phyloP scores from a whole-genome alignment of 2,797 vertebrate genomes.

The Pteropus rufus region DNA sequence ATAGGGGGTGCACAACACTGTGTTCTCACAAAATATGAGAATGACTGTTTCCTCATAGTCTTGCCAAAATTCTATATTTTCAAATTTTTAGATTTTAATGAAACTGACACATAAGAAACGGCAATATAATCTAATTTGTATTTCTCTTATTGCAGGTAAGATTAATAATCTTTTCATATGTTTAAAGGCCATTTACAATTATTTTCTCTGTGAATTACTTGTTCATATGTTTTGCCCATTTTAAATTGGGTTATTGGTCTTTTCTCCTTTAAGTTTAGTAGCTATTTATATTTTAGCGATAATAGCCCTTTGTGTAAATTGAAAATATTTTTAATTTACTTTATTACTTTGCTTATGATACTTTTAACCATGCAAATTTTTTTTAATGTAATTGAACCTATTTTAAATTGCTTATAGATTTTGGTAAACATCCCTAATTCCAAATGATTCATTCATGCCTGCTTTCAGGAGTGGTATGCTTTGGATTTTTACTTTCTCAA shows the following conservation, averaged over 20 bases:
- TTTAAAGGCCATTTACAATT: not conserved
- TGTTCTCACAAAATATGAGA: not conserved
- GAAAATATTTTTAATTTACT: not conserved
- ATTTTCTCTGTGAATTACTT: not conserved
- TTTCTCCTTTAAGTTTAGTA: not conserved
- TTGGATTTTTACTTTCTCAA: not conserved
- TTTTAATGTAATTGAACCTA: not conserved
- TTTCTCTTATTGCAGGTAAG: not conserved
- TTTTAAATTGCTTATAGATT: not conserved
- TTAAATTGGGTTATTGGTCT: not conserved
- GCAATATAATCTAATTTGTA: not conserved
- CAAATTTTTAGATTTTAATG: constrained; percentile 15
- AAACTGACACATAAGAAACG: not conserved
- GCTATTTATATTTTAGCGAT: not conserved
- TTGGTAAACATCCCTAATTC: not conserved
- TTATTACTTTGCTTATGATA: not conserved
- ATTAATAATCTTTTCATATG: not conserved
- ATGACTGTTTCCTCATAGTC: not conserved
- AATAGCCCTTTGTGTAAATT: not conserved
- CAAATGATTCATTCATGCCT: not conserved
- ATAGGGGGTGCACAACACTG: not conserved
- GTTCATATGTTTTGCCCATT: not conserved
- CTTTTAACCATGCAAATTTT: not conserved
- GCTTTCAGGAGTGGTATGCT: not conserved
- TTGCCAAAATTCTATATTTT: constrained; percentile 6